Evolutionary conservation across 2,797 vertebrate genomes (phyloP), one percentile per base, ranked within the genome.

Genomic region (Notamacropus eugenii): DNA sequence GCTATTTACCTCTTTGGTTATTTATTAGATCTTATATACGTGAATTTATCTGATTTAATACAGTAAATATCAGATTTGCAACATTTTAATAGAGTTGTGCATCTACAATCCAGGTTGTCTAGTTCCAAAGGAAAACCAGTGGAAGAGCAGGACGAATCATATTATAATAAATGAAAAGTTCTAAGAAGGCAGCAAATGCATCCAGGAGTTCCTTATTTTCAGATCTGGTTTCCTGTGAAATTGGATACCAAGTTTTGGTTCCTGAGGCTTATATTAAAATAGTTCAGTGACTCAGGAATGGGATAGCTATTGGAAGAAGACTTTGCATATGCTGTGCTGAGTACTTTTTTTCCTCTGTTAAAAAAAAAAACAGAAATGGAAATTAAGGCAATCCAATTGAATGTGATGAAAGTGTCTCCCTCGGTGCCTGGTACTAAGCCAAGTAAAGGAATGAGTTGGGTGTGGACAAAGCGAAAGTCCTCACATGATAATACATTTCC

Each of bases 21-120:
- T 98, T 98, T 98, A 98, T 97, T 97, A 98, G 91, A n/a, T 19
- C 93, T 10, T 54, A 92, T 98, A 96, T 96, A 96, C 92, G 91
- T 97, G 96, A 58, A 97, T 96, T 98, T 98, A 96, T 96, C 94
- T 96, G 95, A 96, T 96, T 96, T 96, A 67, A 96, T 93, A 96
- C 97, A 96, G 97, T 95, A 95, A 97, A 96, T 55, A 92, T 67
- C 74, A 50, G 9, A 87, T 50, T 87, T 87, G 40, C 27, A 11
- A 87, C 24, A 50, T 87, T 87, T 58, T 92, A 96, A 90, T n/a
- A 46, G 54, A 97, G 91, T n/a, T 62, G 94, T 96, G 50, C 92
- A 98, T 97, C 97, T 98, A 91, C 97, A 92, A 95, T 94, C 90
- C 87, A 54, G 96, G 95, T 98, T 97, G 52, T 52, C 93, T 95